Evolutionary conservation across 2,888 invertebrate species (phyloP).

Genomic region (Temnothorax rugatulus): DNA sequence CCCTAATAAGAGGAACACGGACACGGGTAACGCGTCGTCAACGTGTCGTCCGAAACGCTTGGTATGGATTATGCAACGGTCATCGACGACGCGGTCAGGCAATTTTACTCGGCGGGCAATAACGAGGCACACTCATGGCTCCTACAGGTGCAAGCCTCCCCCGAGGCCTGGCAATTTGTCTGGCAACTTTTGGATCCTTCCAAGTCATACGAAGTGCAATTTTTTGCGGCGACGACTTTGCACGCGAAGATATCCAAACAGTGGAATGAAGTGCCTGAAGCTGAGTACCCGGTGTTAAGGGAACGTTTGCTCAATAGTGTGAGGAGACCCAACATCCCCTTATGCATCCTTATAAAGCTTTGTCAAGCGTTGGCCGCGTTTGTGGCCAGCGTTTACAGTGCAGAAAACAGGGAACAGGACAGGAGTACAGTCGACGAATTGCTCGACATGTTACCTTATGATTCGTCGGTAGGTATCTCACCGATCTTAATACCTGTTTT

Average conservation of each 20-base stretch:
- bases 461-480: too few species aligned
- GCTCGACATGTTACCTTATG: slow-evolving; percentile 89
- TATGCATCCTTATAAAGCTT: slow-evolving; percentile 94
- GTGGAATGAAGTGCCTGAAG: slow-evolving; percentile 95
- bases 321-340: slow-evolving; percentile 93
- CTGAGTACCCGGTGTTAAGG: slow-evolving; percentile 92
- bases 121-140: slow-evolving; percentile 95
- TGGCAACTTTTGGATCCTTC: slow-evolving; percentile 95
- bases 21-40: background rate
- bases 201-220: slow-evolving; percentile 95
- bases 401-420: slow-evolving; percentile 88
- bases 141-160: slow-evolving; percentile 93
- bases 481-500: too few species aligned
- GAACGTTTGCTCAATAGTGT: slow-evolving; percentile 92
- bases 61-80: slow-evolving; percentile 84
- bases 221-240: slow-evolving; percentile 96
- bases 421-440: slow-evolving; percentile 91
- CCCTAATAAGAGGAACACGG: slow-evolving; percentile 5
- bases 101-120: slow-evolving; percentile 89
- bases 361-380: slow-evolving; percentile 95
- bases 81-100: slow-evolving; percentile 86
- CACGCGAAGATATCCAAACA: slow-evolving; percentile 95
- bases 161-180: slow-evolving; percentile 96
- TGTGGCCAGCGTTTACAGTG: slow-evolving; percentile 90
- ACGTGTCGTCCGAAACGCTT: slow-evolving; percentile 20